Evolutionary conservation across 2,888 invertebrate species (phyloP).

Genomic region (Habrosyne pyritoides): DNA sequence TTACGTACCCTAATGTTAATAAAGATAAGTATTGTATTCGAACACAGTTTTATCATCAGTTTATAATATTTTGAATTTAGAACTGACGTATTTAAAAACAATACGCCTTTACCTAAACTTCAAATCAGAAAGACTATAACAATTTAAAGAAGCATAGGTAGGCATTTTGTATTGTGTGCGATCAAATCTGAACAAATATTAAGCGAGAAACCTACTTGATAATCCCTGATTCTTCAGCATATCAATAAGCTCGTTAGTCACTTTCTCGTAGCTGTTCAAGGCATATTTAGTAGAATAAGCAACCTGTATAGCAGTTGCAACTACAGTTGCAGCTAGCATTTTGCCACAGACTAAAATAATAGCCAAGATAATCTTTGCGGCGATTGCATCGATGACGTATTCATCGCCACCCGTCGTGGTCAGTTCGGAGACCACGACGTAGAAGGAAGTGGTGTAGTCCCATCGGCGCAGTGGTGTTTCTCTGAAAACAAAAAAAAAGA

Average conservation of each 20-base stretch:
- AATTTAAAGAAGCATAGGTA: too few species aligned
- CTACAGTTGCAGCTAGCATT: constrained; percentile 66
- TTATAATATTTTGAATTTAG: too few species aligned
- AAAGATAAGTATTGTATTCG: too few species aligned
- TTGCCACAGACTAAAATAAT: constrained; percentile 65
- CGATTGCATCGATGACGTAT: constrained; percentile 47
- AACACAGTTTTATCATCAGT: too few species aligned
- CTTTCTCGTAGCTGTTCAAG: constrained; percentile 62
- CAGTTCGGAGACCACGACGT: constrained; percentile 59
- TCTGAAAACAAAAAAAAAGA: constrained; percentile 35
- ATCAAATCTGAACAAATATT: too few species aligned
- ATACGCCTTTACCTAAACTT: too few species aligned
- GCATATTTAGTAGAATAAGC: constrained; percentile 68
- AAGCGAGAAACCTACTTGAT: constrained; percentile 60
- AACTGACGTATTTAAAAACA: background rate
- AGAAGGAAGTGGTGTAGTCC: constrained; percentile 71
- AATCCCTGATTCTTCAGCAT: constrained; percentile 72
- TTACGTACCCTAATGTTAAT: background rate
- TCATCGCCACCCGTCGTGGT: constrained; percentile 72
- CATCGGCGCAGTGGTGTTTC: constrained; percentile 57
- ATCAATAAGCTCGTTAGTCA: constrained; percentile 62
- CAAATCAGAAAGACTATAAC: background rate
- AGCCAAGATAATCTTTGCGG: constrained; percentile 57
- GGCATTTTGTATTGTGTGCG: too few species aligned
- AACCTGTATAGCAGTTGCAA: constrained; percentile 68